A percentile compares a stretch with the other conserved stretches of the same genome.
Evolutionary conservation across 2,113 vertebrate species (phyloP).

Genomic region (Mormyrus lacerda): DNA sequence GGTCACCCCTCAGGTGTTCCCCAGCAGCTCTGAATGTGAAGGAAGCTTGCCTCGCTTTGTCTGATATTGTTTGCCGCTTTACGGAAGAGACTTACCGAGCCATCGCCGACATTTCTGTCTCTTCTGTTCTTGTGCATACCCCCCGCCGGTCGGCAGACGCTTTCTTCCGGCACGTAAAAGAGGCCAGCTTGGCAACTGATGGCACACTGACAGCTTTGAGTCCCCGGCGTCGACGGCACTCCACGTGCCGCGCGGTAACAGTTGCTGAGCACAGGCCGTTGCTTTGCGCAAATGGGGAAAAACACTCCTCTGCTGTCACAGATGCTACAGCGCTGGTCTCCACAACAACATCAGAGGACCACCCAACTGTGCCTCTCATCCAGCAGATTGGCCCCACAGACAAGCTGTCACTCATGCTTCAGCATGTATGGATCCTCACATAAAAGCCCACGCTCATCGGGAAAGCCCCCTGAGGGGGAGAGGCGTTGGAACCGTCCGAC

Average conservation of each 20-base stretch:
- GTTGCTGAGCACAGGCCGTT: neutral
- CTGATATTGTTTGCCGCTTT: neutral
- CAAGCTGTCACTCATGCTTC: neutral
- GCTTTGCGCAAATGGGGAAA: neutral
- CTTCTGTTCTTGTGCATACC: neutral
- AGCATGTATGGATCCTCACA: neutral
- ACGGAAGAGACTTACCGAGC: neutral
- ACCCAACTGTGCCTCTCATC: neutral
- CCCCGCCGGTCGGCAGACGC: neutral
- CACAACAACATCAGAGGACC: neutral
- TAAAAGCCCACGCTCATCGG: neutral
- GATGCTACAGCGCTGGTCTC: neutral
- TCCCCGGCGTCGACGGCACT: neutral
- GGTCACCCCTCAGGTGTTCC: neutral
- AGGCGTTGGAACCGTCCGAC: neutral
- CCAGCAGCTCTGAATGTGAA: neutral
- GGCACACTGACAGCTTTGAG: slow-evolving; percentile 4
- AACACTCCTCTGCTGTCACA: neutral
- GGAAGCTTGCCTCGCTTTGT: neutral
- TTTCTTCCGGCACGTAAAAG: neutral
- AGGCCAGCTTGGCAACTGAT: neutral
- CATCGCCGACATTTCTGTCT: neutral
- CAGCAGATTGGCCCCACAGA: neutral
- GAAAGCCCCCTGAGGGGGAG: neutral
- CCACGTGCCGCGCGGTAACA: neutral